A percentile compares a stretch with the other conserved stretches of the same genome.
phyloP scores from a whole-genome alignment of 2,888 invertebrate genomes.

The Caenorhabditis japonica region DNA sequence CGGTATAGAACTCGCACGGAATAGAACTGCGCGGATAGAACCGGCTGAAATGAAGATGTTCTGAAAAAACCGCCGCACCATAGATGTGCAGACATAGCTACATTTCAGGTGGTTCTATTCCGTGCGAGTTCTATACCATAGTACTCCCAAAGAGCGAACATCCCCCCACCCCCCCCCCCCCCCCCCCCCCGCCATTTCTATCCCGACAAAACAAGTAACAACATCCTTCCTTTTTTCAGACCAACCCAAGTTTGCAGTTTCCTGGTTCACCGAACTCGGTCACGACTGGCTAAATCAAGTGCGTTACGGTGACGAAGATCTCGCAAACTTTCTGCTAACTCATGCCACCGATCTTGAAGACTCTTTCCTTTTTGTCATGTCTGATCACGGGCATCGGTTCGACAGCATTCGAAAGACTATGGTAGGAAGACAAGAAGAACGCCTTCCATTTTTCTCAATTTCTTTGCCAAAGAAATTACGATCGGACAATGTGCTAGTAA shows the following conservation, averaged over 20 bases:
- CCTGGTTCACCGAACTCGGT: conserved; percentile 77
- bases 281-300: conserved; percentile 79
- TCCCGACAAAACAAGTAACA: too few relatives aligned
- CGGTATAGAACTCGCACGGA: too few relatives aligned
- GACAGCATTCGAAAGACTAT: conserved; percentile 78
- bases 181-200: too few relatives aligned
- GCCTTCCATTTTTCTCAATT: conserved; percentile 74
- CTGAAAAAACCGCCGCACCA: too few relatives aligned
- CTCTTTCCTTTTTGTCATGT: conserved; percentile 73
- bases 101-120: too few relatives aligned
- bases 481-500: conserved; percentile 16
- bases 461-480: conserved; percentile 62
- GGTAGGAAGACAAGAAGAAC: conserved; percentile 71
- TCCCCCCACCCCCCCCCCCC: too few relatives aligned
- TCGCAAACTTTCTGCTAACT: conserved; percentile 76
- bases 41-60: too few relatives aligned
- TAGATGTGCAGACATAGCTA: too few relatives aligned
- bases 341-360: conserved; percentile 57
- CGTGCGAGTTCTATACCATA: too few relatives aligned
- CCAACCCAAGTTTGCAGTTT: conserved; percentile 63
- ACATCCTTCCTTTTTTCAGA: too few relatives aligned
- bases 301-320: conserved; percentile 77
- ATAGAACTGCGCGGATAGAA: too few relatives aligned
- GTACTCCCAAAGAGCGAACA: too few relatives aligned
- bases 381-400: conserved; percentile 79